Percentiles rank a stretch among this genome's conserved stretches.
phyloP scores from a whole-genome alignment of 2,113 vertebrate genomes.

The Nyctibius bracteatus region DNA sequence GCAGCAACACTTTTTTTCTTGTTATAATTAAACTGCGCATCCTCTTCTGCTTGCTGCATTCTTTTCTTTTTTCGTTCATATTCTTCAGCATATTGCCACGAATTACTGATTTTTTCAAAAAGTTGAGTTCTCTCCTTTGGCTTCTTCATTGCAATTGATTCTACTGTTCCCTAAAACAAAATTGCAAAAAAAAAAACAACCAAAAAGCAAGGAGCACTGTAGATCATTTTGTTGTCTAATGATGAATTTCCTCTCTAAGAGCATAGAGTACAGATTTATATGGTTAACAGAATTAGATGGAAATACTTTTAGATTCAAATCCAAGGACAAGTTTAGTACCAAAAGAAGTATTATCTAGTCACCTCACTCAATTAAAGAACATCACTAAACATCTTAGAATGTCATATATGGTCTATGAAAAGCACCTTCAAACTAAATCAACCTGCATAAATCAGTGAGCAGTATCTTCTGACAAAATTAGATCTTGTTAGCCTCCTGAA shows the following conservation, averaged over 20 bases:
- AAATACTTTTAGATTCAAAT: background rate
- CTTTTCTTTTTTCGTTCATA: constrained; percentile 82
- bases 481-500: background rate
- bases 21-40: constrained; percentile 88
- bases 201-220: background rate
- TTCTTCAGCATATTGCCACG: constrained; percentile 78
- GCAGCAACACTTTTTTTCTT: constrained; percentile 84
- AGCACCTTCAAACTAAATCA: background rate
- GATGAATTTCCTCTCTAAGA: background rate
- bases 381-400: background rate
- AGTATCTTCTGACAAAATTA: background rate
- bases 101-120: constrained; percentile 89
- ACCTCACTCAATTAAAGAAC: background rate
- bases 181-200: background rate
- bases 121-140: constrained; percentile 88
- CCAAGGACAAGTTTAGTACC: background rate
- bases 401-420: background rate
- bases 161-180: constrained; percentile 85
- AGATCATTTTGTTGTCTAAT: background rate
- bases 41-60: constrained; percentile 83
- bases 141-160: constrained; percentile 91
- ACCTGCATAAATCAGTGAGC: background rate
- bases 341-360: background rate
- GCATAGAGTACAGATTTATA: background rate
- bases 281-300: accelerated